Conservation (phyloP, 2,797 vertebrate genomes). For the Pantherophis vulpinus region DNA sequence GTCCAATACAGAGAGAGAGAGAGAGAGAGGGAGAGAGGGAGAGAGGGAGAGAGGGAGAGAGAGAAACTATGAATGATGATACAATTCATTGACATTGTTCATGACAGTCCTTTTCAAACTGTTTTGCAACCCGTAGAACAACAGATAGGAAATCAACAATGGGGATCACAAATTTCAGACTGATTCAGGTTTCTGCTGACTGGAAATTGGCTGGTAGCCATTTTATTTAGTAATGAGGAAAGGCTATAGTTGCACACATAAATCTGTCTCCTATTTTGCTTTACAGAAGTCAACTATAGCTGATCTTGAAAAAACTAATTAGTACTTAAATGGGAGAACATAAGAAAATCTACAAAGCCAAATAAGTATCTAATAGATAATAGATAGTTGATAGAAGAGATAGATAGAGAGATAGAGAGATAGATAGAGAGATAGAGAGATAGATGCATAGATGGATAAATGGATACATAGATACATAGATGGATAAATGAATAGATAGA, state of each 20-base stretch:
- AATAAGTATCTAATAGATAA: background rate
- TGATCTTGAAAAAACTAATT: background rate
- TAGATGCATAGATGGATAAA: accelerated
- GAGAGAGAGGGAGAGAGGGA: too few species aligned
- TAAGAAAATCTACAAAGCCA: background rate
- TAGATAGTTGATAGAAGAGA: too few species aligned
- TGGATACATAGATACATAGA: too few species aligned
- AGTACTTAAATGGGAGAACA: background rate
- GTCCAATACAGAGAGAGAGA: background rate
- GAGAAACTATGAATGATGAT: background rate
- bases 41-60: too few species aligned
- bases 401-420: too few species aligned
- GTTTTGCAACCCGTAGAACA: background rate
- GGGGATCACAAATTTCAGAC: background rate
- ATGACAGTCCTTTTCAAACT: background rate
- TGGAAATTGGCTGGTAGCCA: background rate
- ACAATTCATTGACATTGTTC: background rate
- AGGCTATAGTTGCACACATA: background rate
- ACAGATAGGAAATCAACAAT: background rate
- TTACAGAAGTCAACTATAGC: background rate
- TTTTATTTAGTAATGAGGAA: background rate
- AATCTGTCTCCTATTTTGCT: background rate
- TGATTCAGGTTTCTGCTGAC: background rate
- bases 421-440: too few species aligned
- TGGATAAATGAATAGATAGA: accelerated